A percentile compares a stretch with the other conserved stretches of the same genome.
Conservation (phyloP, 2,113 vertebrate species). For the Rattus norvegicus region GRCr8 NC_086039.1:141138001-141138500, state of each 20-base stretch:
- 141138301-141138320: background rate
- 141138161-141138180: background rate
- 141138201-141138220: background rate
- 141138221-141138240: background rate
- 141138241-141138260: background rate
- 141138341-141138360: background rate
- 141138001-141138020: background rate
- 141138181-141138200: background rate
- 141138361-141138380: background rate
- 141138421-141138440: background rate
- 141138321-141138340: background rate
- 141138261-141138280: background rate
- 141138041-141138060: slow-evolving; percentile 2
- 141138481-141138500: too few species aligned
- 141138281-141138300: slow-evolving; percentile 21
- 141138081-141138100: background rate
- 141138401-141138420: background rate
- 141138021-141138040: background rate
- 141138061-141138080: background rate
- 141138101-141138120: background rate
- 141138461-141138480: too few species aligned
- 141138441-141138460: too few species aligned
- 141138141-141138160: background rate
- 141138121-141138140: background rate
- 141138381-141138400: background rate